Evolutionary conservation across 1,140 invertebrate genomes (phyloP), one percentile per base, ranked within the genome.

Genomic region (Mesaphorura yosii): DNA sequence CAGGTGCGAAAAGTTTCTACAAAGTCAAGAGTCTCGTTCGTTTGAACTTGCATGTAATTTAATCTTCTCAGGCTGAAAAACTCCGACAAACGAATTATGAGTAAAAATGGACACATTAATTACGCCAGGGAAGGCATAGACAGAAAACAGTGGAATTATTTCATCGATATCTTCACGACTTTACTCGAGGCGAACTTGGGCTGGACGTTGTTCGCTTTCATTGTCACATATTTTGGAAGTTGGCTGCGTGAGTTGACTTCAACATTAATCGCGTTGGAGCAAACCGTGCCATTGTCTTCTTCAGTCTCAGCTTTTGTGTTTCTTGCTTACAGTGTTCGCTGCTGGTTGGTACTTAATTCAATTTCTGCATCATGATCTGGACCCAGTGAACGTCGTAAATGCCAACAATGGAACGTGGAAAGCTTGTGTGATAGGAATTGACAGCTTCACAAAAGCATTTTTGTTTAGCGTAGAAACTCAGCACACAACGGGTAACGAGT

Each of bases 191-290:
- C 49, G 0, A 23, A 40, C 29, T 58, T 51, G 57, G 31, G 57
- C 39, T 58, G 51, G 51, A 51, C 48, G 2, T 19, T 58, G 31
- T 47, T 54, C 34, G 20, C 51, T 39, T 58, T 58, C 29, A 50
- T 46, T 27, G 37, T 46, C 19, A 26, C 28, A 0, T 58, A 58
- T 34, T 45, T 58, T 39, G 48, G 46, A 17, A 53, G 51, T 23
- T 58, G 51, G 51, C 14, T 42, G 19, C 3, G 56, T 58, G 51
- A 50, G 57, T 26, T 14, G 14, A 26, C 23, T 46, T 48, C 7
- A 4, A 48, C 23, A 31, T 17, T 22, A 40, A 19, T 48, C 14
- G 29, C n/a, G 10, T 20, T 17, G 40, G 22, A 10, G 6, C 17
- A 15, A 20, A 42, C 20, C 7, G 22, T 17, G 40, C 6, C 10